A percentile compares a stretch with the other conserved stretches of the same genome.
These are phyloP conservation scores for Meteorus colon DNA, from an alignment of 2,888 invertebrate genomes.

Conservation along the genomic window DNA sequence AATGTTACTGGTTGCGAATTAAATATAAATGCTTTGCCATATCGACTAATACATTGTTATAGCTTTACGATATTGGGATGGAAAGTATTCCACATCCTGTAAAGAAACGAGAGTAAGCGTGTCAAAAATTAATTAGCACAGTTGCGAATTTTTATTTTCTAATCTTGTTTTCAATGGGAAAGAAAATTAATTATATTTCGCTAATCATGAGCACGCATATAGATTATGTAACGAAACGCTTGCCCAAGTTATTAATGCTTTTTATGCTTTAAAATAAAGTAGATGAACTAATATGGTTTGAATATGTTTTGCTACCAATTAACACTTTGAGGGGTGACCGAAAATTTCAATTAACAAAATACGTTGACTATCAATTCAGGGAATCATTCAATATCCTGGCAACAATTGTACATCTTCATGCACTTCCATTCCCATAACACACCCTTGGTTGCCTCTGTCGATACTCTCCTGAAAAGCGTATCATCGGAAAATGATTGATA, in stretches of 20 bases:
- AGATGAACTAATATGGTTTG: neutral
- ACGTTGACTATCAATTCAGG: neutral
- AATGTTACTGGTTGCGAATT: too few relatives aligned
- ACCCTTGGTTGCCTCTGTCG: neutral
- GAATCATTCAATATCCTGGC: neutral
- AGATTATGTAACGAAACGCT: slow-evolving; percentile 42
- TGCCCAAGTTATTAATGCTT: slow-evolving; percentile 45
- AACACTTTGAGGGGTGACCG: neutral
- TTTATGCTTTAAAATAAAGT: slow-evolving; percentile 42
- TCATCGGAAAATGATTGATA: neutral
- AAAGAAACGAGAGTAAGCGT: slow-evolving; percentile 29
- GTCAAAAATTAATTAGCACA: slow-evolving; percentile 17
- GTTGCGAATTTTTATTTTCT: slow-evolving; percentile 13
- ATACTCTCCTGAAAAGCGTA: slow-evolving; percentile 6
- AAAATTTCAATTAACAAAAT: neutral
- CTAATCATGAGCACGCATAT: slow-evolving; percentile 28
- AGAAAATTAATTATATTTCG: slow-evolving; percentile 7
- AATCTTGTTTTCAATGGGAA: neutral
- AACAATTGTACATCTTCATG: neutral
- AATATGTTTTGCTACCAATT: neutral
- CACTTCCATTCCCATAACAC: neutral
- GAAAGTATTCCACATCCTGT: slow-evolving; percentile 63
- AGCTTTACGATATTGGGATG: slow-evolving; percentile 46
- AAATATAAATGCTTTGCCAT: neutral
- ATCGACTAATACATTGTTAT: neutral